phyloP scores from a whole-genome alignment of 2,797 vertebrate genomes.

The Zenarchopterus dispar region DNA sequence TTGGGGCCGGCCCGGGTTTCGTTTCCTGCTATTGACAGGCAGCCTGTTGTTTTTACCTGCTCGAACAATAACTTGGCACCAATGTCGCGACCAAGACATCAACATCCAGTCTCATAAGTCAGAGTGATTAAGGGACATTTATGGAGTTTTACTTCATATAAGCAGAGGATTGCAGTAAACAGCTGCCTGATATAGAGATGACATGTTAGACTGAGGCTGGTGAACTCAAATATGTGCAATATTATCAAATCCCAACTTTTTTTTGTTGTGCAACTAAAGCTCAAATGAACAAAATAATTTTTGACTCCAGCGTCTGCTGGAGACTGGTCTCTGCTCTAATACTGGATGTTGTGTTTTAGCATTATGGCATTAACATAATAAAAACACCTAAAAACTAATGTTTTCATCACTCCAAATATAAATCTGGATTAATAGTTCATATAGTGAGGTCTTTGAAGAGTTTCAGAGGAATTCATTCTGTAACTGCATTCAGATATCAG shows the following conservation, averaged over 20 bases:
- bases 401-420: too few species aligned
- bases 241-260: not conserved
- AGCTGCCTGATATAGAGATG: slow-evolving; percentile 13
- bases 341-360: too few species aligned
- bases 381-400: too few species aligned
- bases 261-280: slow-evolving; percentile 1
- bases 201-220: not conserved
- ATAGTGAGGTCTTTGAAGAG: too few species aligned
- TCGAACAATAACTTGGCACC: slow-evolving; percentile 68
- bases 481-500: too few species aligned
- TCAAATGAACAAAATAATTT: not conserved
- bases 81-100: slow-evolving; percentile 24
- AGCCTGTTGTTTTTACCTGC: slow-evolving; percentile 65
- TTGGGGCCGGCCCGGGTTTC: slow-evolving; percentile 14
- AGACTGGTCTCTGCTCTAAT: too few species aligned
- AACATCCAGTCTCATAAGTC: slow-evolving; percentile 29
- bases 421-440: too few species aligned
- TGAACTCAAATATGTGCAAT: slow-evolving; percentile 9
- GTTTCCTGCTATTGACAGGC: slow-evolving; percentile 72
- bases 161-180: slow-evolving; percentile 2
- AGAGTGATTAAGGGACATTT: slow-evolving; percentile 14
- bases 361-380: too few species aligned
- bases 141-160: slow-evolving; percentile 16
- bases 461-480: too few species aligned
- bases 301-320: too few species aligned